Conservation (phyloP, 2,113 vertebrate genomes). For the Actenoides lindsayi region DNA sequence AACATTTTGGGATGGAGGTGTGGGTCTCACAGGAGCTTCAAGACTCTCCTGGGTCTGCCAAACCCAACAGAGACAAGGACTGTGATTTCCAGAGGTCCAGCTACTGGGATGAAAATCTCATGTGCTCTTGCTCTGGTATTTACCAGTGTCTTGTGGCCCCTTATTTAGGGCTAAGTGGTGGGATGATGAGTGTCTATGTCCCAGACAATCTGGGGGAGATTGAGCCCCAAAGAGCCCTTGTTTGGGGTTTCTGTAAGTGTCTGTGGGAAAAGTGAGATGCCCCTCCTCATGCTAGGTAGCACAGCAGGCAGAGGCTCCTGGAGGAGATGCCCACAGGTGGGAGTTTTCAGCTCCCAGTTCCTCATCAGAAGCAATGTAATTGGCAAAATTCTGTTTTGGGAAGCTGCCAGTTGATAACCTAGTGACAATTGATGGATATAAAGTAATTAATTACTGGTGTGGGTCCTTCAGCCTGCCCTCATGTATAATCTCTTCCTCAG, state of each 20-base stretch:
- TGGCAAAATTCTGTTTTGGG: not conserved
- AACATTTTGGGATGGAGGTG: not conserved
- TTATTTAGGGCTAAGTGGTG: not conserved
- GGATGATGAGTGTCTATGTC: not conserved
- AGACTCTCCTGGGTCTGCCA: not conserved
- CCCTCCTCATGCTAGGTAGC: not conserved
- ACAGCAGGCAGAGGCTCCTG: not conserved
- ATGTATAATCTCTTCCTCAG: not conserved
- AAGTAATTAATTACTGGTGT: not conserved
- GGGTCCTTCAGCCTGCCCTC: not conserved
- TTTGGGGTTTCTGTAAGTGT: not conserved
- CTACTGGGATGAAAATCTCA: not conserved
- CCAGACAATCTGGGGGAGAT: not conserved
- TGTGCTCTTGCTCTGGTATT: not conserved
- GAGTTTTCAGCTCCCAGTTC: not conserved
- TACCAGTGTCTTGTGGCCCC: not conserved
- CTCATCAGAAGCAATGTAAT: not conserved
- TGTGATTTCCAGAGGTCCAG: not conserved
- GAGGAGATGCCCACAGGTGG: not conserved
- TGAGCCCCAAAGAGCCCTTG: not conserved
- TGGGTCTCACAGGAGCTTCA: not conserved
- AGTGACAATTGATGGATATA: not conserved
- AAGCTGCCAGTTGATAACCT: not conserved
- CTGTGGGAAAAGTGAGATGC: not conserved
- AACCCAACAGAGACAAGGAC: not conserved